Percentiles rank a stretch among this genome's conserved stretches.
Conservation (phyloP, 2,888 invertebrate genomes). For the Ophonus ardosiacus region DNA sequence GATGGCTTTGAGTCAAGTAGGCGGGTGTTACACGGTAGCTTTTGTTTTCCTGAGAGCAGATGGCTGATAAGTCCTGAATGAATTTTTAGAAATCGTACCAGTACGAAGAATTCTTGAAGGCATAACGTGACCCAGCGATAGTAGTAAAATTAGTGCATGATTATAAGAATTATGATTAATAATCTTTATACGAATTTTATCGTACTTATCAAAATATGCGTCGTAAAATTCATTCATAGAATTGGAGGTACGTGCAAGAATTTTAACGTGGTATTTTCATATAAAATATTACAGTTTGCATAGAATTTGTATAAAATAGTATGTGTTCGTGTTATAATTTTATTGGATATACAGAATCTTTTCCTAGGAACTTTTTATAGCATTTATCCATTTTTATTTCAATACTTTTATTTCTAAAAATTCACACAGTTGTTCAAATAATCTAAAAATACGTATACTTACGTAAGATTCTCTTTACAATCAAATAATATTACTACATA, state of each 20-base stretch:
- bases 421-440: no score
- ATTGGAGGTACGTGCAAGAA: background rate
- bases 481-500: no score
- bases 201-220: conserved; percentile 13
- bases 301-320: no score
- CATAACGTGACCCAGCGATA: conserved; percentile 1
- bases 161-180: conserved; percentile 6
- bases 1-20: conserved; percentile 36
- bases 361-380: no score
- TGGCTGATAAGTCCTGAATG: conserved; percentile 47
- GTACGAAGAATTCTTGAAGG: background rate
- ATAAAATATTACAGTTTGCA: background rate
- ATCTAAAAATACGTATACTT: no score
- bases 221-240: conserved; percentile 13
- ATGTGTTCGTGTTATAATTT: no score
- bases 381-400: no score
- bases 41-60: conserved; percentile 49
- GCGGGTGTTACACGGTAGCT: conserved; percentile 39
- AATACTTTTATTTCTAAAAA: no score
- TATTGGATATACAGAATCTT: no score
- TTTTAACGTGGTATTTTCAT: background rate
- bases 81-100: conserved; percentile 28
- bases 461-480: no score
- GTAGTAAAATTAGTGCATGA: background rate
- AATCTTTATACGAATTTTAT: background rate